phyloP scores from a whole-genome alignment of 1,140 invertebrate species.

The Pogonognathellus flavescens region DNA sequence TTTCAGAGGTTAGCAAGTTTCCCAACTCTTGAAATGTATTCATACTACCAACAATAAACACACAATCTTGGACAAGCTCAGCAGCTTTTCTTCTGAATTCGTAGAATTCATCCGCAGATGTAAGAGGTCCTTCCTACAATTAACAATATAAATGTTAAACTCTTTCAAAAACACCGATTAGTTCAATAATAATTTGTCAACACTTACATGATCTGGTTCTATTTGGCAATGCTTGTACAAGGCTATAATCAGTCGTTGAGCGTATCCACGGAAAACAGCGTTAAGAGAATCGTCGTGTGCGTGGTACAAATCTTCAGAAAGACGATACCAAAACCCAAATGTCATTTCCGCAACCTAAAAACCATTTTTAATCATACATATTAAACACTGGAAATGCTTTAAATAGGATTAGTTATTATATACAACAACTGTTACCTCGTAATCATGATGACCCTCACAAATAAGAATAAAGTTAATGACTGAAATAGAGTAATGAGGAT shows the following conservation, averaged over 20 bases:
- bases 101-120: slow-evolving; percentile 86
- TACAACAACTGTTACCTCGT: slow-evolving; percentile 84
- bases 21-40: slow-evolving; percentile 85
- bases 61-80: slow-evolving; percentile 95
- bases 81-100: slow-evolving; percentile 92
- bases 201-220: slow-evolving; percentile 86
- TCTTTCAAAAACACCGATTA: background rate
- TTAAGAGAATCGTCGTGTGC: slow-evolving; percentile 85
- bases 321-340: slow-evolving; percentile 95
- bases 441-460: slow-evolving; percentile 97
- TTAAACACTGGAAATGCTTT: too few species aligned
- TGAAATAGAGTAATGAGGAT: slow-evolving; percentile 85
- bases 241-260: slow-evolving; percentile 88
- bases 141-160: slow-evolving; percentile 3
- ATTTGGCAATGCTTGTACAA: slow-evolving; percentile 90
- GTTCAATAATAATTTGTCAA: background rate
- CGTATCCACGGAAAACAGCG: slow-evolving; percentile 87
- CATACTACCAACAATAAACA: slow-evolving; percentile 95
- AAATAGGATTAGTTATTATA: too few species aligned
- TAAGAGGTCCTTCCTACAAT: slow-evolving; percentile 85
- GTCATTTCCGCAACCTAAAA: slow-evolving; percentile 93
- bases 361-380: background rate
- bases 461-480: slow-evolving; percentile 89
- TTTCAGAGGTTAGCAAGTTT: slow-evolving; percentile 84
- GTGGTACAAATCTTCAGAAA: slow-evolving; percentile 95